phyloP scores from a whole-genome alignment of 1,140 invertebrate species.

The Drosophila teissieri region DNA sequence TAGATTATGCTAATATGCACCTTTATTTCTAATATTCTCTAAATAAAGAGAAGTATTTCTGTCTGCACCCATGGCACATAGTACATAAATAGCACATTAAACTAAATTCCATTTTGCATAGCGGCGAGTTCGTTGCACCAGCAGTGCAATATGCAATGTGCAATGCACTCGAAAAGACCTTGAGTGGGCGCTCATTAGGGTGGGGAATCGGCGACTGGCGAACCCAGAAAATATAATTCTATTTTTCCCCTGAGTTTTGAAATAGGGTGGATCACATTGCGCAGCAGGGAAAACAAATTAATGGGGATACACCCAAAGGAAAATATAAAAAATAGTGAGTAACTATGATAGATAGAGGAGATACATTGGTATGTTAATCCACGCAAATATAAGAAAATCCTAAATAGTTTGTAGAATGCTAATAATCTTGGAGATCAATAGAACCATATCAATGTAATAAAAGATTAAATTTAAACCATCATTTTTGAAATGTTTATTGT shows the following conservation, averaged over 20 bases:
- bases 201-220: neutral
- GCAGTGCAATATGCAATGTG: slow-evolving; percentile 6
- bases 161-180: slow-evolving; percentile 35
- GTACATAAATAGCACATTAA: slow-evolving; percentile 10
- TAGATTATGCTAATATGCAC: too few relatives aligned
- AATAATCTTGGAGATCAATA: too few relatives aligned
- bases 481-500: too few relatives aligned
- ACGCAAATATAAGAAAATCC: too few relatives aligned
- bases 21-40: too few relatives aligned
- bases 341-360: too few relatives aligned
- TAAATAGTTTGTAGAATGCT: too few relatives aligned
- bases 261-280: slow-evolving; percentile 8
- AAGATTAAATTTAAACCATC: too few relatives aligned
- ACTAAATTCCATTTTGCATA: slow-evolving; percentile 40
- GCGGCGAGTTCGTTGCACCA: slow-evolving; percentile 68
- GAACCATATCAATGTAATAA: too few relatives aligned
- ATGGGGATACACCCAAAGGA: neutral
- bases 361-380: too few relatives aligned
- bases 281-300: neutral
- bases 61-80: neutral
- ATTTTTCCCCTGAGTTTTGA: slow-evolving; percentile 7
- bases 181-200: slow-evolving; percentile 7
- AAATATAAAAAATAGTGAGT: too few relatives aligned
- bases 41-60: neutral
- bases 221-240: slow-evolving; percentile 20